Conservation (phyloP, 2,113 vertebrate genomes). For the Kryptolebias marmoratus region DNA sequence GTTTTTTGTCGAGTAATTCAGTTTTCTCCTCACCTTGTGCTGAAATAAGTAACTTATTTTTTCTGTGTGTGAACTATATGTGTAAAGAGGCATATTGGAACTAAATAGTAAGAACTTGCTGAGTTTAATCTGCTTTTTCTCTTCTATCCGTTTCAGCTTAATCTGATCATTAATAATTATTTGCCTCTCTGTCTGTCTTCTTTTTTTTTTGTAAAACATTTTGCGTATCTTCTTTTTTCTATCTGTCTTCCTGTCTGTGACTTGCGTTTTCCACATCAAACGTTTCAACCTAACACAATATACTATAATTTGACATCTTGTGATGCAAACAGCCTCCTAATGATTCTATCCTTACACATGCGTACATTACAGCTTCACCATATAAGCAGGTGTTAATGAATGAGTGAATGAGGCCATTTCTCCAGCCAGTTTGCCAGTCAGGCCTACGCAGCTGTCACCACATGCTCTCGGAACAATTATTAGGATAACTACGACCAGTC, state of each 20-base stretch:
- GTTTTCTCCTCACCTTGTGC: not conserved
- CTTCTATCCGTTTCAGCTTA: too few species aligned
- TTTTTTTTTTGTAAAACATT: too few species aligned
- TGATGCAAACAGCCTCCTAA: not conserved
- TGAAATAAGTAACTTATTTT: not conserved
- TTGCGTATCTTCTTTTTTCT: too few species aligned
- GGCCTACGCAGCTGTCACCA: constrained; percentile 41
- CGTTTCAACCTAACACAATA: not conserved
- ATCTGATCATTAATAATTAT: too few species aligned
- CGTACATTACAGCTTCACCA: not conserved
- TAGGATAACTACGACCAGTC: constrained; percentile 24
- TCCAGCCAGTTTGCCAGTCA: constrained; percentile 40
- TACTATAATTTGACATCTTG: not conserved
- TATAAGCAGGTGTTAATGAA: constrained; percentile 39
- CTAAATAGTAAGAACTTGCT: too few species aligned
- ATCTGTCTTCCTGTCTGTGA: too few species aligned
- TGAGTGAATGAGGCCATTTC: constrained; percentile 62
- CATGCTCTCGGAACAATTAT: constrained; percentile 53
- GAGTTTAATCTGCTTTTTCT: too few species aligned
- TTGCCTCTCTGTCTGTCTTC: too few species aligned
- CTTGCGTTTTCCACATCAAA: too few species aligned
- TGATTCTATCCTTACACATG: not conserved
- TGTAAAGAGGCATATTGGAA: too few species aligned
- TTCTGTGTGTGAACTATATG: too few species aligned
- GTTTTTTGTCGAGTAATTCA: not conserved